Conservation (phyloP, 2,888 invertebrate genomes). For the Cephus runcator region DNA sequence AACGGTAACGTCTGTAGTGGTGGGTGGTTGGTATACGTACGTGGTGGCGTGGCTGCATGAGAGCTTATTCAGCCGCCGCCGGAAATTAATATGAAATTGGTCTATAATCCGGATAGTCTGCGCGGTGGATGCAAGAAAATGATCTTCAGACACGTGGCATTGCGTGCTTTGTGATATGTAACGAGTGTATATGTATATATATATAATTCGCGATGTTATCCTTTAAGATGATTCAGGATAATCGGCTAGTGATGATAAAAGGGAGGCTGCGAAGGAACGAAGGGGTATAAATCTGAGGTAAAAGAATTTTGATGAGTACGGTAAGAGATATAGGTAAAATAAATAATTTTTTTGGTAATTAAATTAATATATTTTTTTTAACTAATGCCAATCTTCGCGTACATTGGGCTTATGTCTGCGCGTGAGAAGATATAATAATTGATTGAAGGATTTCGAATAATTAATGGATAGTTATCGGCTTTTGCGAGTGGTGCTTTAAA, state of each 20-base stretch:
- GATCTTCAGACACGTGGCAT: conserved; percentile 41
- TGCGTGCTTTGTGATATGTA: conserved; percentile 29
- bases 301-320: not conserved
- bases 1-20: no score
- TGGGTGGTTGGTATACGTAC: not conserved
- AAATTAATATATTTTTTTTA: no score
- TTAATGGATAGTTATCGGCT: not conserved
- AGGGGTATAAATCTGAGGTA: not conserved
- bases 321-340: no score
- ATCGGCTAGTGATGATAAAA: not conserved
- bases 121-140: conserved; percentile 42
- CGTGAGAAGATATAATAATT: not conserved
- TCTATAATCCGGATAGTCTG: conserved; percentile 44
- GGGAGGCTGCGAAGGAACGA: not conserved
- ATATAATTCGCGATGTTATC: not conserved
- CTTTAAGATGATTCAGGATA: not conserved
- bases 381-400: no score
- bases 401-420: accelerated
- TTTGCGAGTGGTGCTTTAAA: not conserved
- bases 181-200: not conserved
- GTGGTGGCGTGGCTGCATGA: not conserved
- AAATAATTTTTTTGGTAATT: no score
- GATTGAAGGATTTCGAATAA: not conserved
- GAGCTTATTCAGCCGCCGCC: conserved; percentile 17
- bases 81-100: conserved; percentile 50